Conservation (phyloP, 1,140 invertebrate species). For the Pseudomyrmex concolor region DNA sequence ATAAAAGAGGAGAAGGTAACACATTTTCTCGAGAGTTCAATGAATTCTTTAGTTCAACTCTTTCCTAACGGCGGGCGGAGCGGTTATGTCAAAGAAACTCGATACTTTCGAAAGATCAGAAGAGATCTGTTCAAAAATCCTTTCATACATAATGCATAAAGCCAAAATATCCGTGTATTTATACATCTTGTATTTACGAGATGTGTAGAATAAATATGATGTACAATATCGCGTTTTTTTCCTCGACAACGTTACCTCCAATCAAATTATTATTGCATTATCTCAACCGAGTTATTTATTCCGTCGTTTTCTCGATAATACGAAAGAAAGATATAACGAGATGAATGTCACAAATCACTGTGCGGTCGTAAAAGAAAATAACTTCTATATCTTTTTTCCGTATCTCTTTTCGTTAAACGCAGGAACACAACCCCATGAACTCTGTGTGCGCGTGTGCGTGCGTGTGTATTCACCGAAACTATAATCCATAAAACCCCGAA, state of each 20-base stretch:
- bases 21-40: background rate
- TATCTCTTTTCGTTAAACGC: too few species aligned
- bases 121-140: slow-evolving; percentile 22
- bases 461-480: background rate
- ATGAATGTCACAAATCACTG: background rate
- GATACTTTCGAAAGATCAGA: slow-evolving; percentile 19
- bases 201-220: too few species aligned
- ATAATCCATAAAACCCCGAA: background rate
- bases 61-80: background rate
- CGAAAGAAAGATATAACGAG: background rate
- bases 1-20: background rate
- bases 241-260: too few species aligned
- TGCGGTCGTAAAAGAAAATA: background rate
- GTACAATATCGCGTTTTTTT: too few species aligned
- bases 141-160: background rate
- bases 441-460: too few species aligned
- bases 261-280: too few species aligned
- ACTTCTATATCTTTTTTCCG: background rate
- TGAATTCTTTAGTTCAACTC: background rate
- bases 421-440: too few species aligned
- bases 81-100: background rate
- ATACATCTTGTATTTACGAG: too few species aligned
- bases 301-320: background rate
- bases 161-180: background rate
- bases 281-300: too few species aligned